phyloP scores from a whole-genome alignment of 2,888 invertebrate genomes.

The Penaeus monodon region DNA sequence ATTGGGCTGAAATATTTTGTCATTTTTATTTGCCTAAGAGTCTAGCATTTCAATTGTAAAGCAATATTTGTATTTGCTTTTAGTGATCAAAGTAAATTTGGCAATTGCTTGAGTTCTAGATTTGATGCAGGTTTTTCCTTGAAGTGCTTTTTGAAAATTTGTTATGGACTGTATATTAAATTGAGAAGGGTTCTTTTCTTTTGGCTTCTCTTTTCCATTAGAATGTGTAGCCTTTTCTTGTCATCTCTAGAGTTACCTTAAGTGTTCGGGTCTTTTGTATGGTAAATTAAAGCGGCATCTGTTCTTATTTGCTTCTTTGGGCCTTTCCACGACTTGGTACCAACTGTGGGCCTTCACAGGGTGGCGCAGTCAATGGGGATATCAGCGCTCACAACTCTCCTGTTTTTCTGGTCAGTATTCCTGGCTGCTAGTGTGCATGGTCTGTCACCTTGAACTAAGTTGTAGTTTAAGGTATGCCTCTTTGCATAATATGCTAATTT shows the following conservation, averaged over 20 bases:
- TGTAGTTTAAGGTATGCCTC: background rate
- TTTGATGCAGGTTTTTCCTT: too few species aligned
- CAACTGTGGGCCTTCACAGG: constrained; percentile 49
- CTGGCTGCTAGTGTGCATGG: background rate
- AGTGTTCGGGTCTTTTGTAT: constrained; percentile 32
- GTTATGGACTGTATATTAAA: background rate
- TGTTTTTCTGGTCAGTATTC: constrained; percentile 53
- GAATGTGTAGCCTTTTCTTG: constrained; percentile 1
- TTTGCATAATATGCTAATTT: too few species aligned
- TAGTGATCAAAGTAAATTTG: too few species aligned
- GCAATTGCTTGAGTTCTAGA: too few species aligned
- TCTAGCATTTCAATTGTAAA: too few species aligned
- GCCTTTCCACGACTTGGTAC: constrained; percentile 52
- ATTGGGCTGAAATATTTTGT: too few species aligned
- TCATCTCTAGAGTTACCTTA: constrained; percentile 3
- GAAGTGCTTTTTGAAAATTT: background rate
- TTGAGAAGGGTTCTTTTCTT: background rate
- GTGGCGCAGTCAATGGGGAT: constrained; percentile 49
- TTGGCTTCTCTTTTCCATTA: background rate
- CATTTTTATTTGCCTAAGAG: too few species aligned
- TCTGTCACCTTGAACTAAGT: background rate
- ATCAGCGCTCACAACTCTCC: constrained; percentile 41
- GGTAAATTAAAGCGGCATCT: constrained; percentile 20
- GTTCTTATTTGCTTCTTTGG: constrained; percentile 42
- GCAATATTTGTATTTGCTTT: too few species aligned